A percentile compares a stretch with the other conserved stretches of the same genome.
phyloP scores from a whole-genome alignment of 2,888 invertebrate species.

The Mythimna lalbum region DNA sequence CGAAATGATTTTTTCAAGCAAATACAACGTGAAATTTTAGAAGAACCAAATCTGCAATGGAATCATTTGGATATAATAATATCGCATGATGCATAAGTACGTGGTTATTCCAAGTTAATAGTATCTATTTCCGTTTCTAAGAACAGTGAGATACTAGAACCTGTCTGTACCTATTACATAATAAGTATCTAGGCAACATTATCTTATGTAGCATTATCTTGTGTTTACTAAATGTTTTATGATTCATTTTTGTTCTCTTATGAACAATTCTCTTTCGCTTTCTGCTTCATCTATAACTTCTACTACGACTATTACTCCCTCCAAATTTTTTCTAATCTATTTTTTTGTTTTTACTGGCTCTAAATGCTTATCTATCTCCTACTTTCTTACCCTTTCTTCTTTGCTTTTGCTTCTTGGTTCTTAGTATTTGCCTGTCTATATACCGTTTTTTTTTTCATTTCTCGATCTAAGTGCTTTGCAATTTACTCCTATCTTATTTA shows the following conservation, averaged over 20 bases:
- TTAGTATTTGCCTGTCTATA: not conserved
- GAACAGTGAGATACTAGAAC: conserved; percentile 16
- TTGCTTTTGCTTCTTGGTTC: not conserved
- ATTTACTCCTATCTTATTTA: not conserved
- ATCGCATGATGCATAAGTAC: conserved; percentile 6
- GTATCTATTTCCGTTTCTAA: conserved; percentile 38
- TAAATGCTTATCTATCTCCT: too few species aligned
- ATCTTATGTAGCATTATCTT: too few species aligned
- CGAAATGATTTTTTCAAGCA: not conserved
- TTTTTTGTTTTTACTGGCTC: not conserved
- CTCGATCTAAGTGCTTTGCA: not conserved
- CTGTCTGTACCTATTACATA: conserved; percentile 4
- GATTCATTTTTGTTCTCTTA: conserved; percentile 3
- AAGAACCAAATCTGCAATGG: not conserved
- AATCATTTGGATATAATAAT: conserved; percentile 1
- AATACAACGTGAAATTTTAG: not conserved
- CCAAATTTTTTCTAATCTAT: not conserved
- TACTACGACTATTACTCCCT: not conserved
- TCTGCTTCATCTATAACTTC: not conserved
- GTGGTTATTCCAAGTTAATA: conserved; percentile 8
- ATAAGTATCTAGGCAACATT: conserved; percentile 16
- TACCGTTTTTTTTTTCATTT: not conserved
- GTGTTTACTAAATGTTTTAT: conserved; percentile 2
- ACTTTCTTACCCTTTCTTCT: not conserved
- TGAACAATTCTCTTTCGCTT: not conserved